phyloP scores from a whole-genome alignment of 2,113 vertebrate genomes.

The Rhinolophus ferrumequinum region DNA sequence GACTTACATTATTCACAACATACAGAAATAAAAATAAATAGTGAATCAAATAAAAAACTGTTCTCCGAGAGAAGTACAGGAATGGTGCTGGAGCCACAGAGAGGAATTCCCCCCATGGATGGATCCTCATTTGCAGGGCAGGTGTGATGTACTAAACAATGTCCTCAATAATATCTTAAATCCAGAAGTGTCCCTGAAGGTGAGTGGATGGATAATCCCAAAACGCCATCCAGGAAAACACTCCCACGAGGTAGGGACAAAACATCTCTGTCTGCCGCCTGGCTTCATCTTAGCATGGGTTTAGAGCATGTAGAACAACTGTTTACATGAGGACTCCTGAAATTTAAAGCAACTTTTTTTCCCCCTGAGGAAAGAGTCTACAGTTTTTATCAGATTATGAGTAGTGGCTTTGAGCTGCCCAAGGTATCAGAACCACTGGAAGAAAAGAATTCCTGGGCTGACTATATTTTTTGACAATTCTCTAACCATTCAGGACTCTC shows the following conservation, averaged over 20 bases:
- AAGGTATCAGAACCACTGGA: background rate
- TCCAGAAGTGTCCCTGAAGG: background rate
- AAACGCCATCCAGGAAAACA: background rate
- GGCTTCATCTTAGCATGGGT: background rate
- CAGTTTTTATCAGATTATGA: background rate
- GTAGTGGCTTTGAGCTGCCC: background rate
- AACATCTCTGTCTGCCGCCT: background rate
- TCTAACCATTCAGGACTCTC: background rate
- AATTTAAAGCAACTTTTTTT: background rate
- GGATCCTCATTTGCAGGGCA: background rate
- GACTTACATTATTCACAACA: background rate
- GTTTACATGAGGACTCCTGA: background rate
- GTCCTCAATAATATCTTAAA: background rate
- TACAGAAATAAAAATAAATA: conserved; percentile 4
- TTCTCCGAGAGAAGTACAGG: background rate
- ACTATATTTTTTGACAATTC: background rate
- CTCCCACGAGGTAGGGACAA: too few species aligned
- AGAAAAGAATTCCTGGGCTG: background rate
- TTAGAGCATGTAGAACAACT: background rate
- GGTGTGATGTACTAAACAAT: background rate
- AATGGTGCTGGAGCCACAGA: background rate
- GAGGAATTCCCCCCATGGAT: background rate
- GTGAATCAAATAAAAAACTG: background rate
- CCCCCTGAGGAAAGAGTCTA: accelerated
- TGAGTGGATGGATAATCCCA: background rate